phyloP scores from a whole-genome alignment of 1,140 invertebrate species.

The Agraylea sexmaculata region DNA sequence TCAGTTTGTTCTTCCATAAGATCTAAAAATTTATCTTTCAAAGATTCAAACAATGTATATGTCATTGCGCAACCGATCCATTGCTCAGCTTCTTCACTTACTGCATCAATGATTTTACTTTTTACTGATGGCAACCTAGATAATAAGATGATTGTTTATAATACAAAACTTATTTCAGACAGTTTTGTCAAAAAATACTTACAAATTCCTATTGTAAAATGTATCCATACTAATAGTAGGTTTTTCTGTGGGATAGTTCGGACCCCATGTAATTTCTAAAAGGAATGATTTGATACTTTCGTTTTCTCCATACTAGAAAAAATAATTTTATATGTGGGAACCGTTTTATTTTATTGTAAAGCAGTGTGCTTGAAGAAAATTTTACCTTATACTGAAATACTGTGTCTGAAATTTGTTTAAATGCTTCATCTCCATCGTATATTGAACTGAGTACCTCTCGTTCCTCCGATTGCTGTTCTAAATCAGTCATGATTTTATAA shows the following conservation, averaged over 20 bases:
- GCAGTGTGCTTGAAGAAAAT: constrained; percentile 4
- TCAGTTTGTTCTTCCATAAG: constrained; percentile 61
- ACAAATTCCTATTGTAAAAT: constrained; percentile 92
- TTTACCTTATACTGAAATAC: constrained; percentile 85
- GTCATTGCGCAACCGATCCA: constrained; percentile 87
- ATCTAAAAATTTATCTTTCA: constrained; percentile 70
- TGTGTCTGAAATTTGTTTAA: constrained; percentile 65
- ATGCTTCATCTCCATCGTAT: constrained; percentile 83
- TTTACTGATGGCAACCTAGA: constrained; percentile 63
- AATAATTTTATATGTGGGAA: neutral
- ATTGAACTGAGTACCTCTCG: constrained; percentile 84
- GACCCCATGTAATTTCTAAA: constrained; percentile 76
- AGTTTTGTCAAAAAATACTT: constrained; percentile 35
- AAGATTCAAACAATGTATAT: constrained; percentile 84
- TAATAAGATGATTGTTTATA: no score
- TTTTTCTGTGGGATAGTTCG: constrained; percentile 71
- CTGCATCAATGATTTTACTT: constrained; percentile 49
- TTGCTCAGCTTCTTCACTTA: constrained; percentile 62
- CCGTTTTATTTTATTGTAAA: neutral
- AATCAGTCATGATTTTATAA: constrained; percentile 23
- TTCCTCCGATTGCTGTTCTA: constrained; percentile 74
- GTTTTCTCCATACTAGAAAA: constrained; percentile 70
- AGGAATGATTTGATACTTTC: constrained; percentile 71
- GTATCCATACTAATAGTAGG: constrained; percentile 78
- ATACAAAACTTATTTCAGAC: no score